phyloP scores from a whole-genome alignment of 2,113 vertebrate species.

The Embiotoca jacksoni region DNA sequence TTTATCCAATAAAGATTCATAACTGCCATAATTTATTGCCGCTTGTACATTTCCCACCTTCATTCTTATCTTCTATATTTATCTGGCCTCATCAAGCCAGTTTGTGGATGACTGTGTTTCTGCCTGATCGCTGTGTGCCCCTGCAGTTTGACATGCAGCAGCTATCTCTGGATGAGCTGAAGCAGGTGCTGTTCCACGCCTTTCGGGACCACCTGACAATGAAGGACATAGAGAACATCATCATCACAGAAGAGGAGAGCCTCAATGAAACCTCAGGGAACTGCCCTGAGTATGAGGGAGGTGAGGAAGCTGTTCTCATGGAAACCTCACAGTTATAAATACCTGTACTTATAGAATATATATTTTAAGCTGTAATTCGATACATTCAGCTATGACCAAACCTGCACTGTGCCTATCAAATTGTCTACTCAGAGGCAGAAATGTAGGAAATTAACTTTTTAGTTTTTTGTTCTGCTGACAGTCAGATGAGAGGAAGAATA shows the following conservation, averaged over 20 bases:
- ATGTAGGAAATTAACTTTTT: neutral
- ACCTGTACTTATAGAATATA: neutral
- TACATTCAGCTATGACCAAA: neutral
- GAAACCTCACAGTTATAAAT: slow-evolving; percentile 15
- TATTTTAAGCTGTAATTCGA: neutral
- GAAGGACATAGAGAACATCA: slow-evolving; percentile 99
- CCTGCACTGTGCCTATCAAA: neutral
- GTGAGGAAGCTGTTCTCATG: slow-evolving; percentile 67
- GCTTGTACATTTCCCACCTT: slow-evolving; percentile 24
- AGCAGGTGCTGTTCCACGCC: slow-evolving; percentile 97
- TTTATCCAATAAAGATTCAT: neutral
- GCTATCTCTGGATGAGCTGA: slow-evolving; percentile 97
- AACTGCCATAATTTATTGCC: neutral
- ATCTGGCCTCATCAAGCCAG: slow-evolving; percentile 20
- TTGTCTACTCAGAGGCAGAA: neutral
- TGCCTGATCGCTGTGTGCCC: slow-evolving; percentile 62
- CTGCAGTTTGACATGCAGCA: slow-evolving; percentile 87
- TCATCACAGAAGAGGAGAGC: slow-evolving; percentile 98
- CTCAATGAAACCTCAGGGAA: slow-evolving; percentile 96
- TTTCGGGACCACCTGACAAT: slow-evolving; percentile 98
- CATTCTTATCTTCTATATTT: slow-evolving; percentile 39
- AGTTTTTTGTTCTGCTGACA: neutral
- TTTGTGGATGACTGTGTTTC: slow-evolving; percentile 45
- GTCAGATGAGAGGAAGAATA: neutral
- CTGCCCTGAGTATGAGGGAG: slow-evolving; percentile 97